Base-by-base conservation (phyloP, 2,888 invertebrate genomes). In the Lepidochitona cinerea region DNA sequence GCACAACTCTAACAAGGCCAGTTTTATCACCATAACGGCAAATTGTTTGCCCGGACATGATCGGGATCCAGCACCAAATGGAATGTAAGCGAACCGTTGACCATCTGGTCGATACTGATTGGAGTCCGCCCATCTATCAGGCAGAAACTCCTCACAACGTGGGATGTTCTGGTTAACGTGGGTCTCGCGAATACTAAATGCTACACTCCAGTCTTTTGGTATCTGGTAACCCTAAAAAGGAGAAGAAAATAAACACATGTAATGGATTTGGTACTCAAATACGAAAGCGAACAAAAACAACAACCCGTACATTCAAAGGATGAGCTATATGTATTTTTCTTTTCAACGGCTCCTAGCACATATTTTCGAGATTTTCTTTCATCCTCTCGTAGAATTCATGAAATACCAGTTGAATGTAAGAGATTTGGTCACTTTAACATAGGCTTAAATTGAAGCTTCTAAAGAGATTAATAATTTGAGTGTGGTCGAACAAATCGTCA, bases 11-110 rank as follows among this genome's bases (percentile, higher is more conserved):
- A 59, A 23, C 26, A 59, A 14, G 2, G 32, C 14, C 59, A 59
- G 32, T 29, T 59, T 59, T 32, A 59, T 29, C 23, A 26, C 32
- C 32, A 88, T 70, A 52, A 80, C 75, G 1, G 88, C 89, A 65
- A 86, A 84, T 71, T 88, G 85, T 68, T 84, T 84, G 26, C 89
- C 89, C 1, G 84, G 82, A 70, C 89, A 89, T 6, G 81, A 77
- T 3, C 88, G 81, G 12, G 79, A 75, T 0, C 89, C 89, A 14
- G 83, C 84, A 7, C 88, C 87, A 64, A 89, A 89, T 6, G 89
- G 88, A 5, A 89, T 67, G 75, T 81, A 89, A 72, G 83, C 76
- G 59, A 77, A 82, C 29, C 59, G 18, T 23, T 59, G 26, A 23
- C 5, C 26, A 37, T 78, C 75, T 18, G 66, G 66, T 66, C 9